These are phyloP conservation scores for Aphidoletes aphidimyza DNA, from an alignment of 2,888 invertebrate species.

Conservation along the genomic window DNA sequence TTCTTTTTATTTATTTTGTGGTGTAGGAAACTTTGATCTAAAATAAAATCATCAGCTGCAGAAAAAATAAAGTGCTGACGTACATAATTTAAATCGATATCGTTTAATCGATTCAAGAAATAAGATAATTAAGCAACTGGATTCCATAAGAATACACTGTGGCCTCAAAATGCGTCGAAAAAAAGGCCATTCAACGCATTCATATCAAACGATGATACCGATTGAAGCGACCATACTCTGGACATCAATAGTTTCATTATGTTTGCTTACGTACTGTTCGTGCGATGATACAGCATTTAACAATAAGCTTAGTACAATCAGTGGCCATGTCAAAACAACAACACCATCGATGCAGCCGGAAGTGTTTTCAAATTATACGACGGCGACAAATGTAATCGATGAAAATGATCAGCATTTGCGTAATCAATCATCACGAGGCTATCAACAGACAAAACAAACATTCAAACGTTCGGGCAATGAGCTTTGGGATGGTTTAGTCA, in stretches of 20 bases:
- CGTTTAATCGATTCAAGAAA: conserved; percentile 27
- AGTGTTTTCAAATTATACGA: neutral
- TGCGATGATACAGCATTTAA: conserved; percentile 49
- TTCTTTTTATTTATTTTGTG: too few species aligned
- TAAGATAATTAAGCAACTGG: conserved; percentile 51
- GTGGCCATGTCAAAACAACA: conserved; percentile 29
- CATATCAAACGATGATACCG: conserved; percentile 31
- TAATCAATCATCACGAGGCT: neutral
- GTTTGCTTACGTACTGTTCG: neutral
- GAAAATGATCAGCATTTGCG: neutral
- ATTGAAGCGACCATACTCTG: conserved; percentile 33
- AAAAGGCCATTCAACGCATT: conserved; percentile 36
- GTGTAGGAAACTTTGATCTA: too few species aligned
- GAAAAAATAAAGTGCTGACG: too few species aligned
- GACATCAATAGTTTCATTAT: conserved; percentile 13
- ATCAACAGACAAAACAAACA: conserved; percentile 61
- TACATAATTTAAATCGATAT: too few species aligned
- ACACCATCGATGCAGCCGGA: neutral
- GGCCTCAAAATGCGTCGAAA: conserved; percentile 45
- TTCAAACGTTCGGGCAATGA: conserved; percentile 68
- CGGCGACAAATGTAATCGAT: neutral
- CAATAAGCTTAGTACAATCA: conserved; percentile 19
- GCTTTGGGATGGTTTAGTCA: conserved; percentile 78
- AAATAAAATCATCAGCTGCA: too few species aligned
- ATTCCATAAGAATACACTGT: conserved; percentile 26